These are phyloP conservation scores for human DNA, from an alignment of 2,113 vertebrate species.

Conservation along the genomic window DNA sequence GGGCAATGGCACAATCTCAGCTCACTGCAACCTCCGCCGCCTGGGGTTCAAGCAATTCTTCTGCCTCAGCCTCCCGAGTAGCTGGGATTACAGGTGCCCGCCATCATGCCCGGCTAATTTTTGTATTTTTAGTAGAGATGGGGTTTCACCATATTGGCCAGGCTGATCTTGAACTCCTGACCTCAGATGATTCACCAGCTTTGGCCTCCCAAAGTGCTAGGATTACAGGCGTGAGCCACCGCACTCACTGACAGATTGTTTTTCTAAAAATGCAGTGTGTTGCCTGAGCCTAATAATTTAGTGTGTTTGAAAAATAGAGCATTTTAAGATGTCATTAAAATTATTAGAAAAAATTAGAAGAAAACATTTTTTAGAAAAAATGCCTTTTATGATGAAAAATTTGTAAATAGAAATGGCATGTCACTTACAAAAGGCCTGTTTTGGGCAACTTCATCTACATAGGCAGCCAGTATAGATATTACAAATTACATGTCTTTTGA, in stretches of 20 bases:
- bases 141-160: too few relatives aligned
- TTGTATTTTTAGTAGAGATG: too few relatives aligned
- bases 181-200: too few relatives aligned
- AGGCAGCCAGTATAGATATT: background rate
- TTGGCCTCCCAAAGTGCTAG: too few relatives aligned
- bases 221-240: too few relatives aligned
- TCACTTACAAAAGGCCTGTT: slow-evolving; percentile 7
- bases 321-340: slow-evolving; percentile 3
- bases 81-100: too few relatives aligned
- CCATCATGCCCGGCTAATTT: too few relatives aligned
- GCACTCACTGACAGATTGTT: background rate
- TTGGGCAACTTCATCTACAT: background rate
- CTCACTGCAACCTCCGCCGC: too few relatives aligned
- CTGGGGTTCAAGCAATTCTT: too few relatives aligned
- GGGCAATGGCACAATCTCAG: too few relatives aligned
- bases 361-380: background rate
- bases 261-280: background rate
- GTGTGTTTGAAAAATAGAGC: background rate
- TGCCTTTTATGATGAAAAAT: background rate
- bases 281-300: background rate
- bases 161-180: too few relatives aligned
- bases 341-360: background rate
- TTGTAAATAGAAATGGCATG: background rate
- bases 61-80: too few relatives aligned
- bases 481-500: background rate